Conservation (phyloP, 2,797 vertebrate species). For the Spizella passerina region DNA sequence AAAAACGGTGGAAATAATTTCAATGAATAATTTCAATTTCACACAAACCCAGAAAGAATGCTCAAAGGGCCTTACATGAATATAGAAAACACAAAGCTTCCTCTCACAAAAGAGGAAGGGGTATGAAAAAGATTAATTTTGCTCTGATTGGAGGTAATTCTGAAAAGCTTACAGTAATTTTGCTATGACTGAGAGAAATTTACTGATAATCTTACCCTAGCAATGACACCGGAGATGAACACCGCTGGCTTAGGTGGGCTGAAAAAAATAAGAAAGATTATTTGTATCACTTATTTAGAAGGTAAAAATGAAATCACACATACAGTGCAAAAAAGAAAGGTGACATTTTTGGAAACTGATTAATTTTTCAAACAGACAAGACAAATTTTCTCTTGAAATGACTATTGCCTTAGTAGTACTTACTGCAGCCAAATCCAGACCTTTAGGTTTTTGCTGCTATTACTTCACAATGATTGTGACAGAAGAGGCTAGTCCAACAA, state of each 20-base stretch:
- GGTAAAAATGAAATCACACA: background rate
- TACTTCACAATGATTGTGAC: background rate
- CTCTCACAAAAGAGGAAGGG: background rate
- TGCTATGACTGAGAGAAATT: background rate
- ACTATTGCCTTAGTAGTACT: background rate
- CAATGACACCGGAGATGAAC: constrained; percentile 90
- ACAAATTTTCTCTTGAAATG: background rate
- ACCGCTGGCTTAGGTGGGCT: constrained; percentile 86
- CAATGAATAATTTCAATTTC: constrained; percentile 18
- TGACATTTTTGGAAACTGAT: background rate
- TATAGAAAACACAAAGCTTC: background rate
- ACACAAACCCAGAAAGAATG: background rate
- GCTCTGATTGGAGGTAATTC: background rate
- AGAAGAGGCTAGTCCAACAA: background rate
- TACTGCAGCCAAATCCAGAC: background rate
- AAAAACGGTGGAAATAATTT: background rate
- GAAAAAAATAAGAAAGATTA: constrained; percentile 53
- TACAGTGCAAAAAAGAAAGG: background rate
- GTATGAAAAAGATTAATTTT: background rate
- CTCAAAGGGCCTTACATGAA: background rate
- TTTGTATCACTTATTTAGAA: background rate
- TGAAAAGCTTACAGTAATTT: background rate
- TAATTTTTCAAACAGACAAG: background rate
- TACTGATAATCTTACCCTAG: constrained; percentile 80
- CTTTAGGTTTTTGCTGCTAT: background rate